These are phyloP conservation scores for Neodiprion lecontei DNA, from an alignment of 1,140 invertebrate species.

Conservation along the genomic window DNA sequence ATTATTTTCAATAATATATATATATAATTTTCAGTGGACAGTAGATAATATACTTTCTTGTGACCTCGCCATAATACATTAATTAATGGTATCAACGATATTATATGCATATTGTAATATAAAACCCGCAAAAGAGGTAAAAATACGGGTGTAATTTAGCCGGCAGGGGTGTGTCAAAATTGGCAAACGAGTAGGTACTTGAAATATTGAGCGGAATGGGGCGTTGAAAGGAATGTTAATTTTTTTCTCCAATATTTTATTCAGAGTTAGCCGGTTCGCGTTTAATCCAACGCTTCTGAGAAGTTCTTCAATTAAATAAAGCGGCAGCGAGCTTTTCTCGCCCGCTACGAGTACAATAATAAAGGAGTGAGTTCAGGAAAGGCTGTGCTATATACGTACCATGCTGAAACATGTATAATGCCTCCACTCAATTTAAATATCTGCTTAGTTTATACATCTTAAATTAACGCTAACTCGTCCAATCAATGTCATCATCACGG, in stretches of 20 bases:
- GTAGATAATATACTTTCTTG: no score
- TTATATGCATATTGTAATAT: background rate
- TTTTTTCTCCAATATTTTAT: background rate
- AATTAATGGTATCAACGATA: no score
- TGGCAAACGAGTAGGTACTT: background rate
- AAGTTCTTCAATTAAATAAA: constrained; percentile 6
- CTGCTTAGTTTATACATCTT: background rate
- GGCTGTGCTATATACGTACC: background rate
- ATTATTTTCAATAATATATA: no score
- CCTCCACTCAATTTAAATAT: background rate
- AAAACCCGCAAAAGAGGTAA: background rate
- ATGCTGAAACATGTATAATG: background rate
- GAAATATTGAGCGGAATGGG: background rate
- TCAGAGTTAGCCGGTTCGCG: background rate
- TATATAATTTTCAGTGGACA: no score
- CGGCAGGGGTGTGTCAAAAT: background rate
- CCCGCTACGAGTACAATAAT: background rate
- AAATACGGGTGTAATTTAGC: background rate
- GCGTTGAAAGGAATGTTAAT: background rate
- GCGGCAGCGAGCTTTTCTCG: background rate
- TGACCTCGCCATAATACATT: no score
- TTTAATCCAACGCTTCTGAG: background rate
- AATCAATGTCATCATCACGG: background rate
- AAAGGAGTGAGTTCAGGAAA: background rate
- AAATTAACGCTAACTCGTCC: background rate